Evolutionary conservation across 2,888 invertebrate genomes (phyloP).

Genomic region (Leucophenga montana): DNA sequence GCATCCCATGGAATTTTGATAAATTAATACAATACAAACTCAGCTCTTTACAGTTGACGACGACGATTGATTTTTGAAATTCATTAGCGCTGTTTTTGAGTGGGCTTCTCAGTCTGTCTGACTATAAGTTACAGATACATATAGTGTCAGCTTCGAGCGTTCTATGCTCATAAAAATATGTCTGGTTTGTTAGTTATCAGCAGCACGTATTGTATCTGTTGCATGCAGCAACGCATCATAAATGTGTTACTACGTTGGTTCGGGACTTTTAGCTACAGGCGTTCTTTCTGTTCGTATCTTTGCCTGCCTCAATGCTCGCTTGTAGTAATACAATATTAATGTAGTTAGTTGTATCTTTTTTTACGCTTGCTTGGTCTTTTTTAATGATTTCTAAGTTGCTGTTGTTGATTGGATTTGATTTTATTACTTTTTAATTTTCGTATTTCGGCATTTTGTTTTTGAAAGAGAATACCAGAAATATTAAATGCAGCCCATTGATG

Average conservation of each 20-base stretch:
- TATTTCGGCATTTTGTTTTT: conserved; percentile 1
- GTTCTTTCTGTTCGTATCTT: no score
- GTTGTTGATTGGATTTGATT: conserved; percentile 24
- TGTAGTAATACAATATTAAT: no score
- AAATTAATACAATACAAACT: conserved; percentile 60
- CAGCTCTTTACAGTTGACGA: conserved; percentile 57
- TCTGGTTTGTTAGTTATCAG: neutral
- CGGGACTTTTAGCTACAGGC: no score
- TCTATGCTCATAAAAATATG: conserved; percentile 5
- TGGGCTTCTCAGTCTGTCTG: conserved; percentile 2
- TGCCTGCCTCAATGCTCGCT: no score
- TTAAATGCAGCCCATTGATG: conserved; percentile 6
- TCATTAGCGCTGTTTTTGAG: conserved; percentile 50
- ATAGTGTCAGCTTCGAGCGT: neutral
- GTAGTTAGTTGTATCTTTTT: neutral
- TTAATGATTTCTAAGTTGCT: conserved; percentile 17
- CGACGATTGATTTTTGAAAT: conserved; percentile 46
- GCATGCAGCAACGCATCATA: conserved; percentile 16
- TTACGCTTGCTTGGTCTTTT: neutral
- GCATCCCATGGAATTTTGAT: conserved; percentile 49
- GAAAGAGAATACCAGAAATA: neutral
- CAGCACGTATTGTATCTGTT: neutral
- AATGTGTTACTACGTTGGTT: conserved; percentile 1
- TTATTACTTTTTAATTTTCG: conserved; percentile 24
- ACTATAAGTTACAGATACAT: neutral